Conservation (phyloP, 2,113 vertebrate species). For the Pollimyrus isidori region DNA sequence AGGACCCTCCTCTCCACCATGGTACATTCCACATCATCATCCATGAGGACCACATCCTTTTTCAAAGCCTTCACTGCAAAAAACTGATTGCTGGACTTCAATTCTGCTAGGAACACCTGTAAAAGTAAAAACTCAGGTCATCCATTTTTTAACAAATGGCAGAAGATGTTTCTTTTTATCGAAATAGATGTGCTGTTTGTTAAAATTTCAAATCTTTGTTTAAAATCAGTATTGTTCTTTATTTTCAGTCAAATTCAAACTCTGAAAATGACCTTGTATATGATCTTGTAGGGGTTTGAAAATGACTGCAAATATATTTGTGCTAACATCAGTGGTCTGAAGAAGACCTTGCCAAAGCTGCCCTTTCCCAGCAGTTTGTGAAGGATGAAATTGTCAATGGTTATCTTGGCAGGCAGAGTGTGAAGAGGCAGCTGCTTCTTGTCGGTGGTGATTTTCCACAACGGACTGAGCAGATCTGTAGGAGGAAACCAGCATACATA, state of each 20-base stretch:
- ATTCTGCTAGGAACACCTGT: slow-evolving; percentile 91
- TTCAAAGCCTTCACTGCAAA: slow-evolving; percentile 91
- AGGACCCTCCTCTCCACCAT: slow-evolving; percentile 93
- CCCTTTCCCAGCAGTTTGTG: slow-evolving; percentile 97
- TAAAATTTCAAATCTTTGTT: not conserved
- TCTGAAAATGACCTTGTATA: not conserved
- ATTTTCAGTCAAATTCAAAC: not conserved
- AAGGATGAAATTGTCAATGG: slow-evolving; percentile 75
- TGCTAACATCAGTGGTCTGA: not conserved
- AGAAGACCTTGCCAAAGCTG: slow-evolving; percentile 92
- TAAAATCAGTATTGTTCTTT: not conserved
- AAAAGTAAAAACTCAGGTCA: not conserved
- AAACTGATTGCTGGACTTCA: slow-evolving; percentile 74
- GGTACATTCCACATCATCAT: slow-evolving; percentile 90
- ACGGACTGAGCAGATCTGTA: slow-evolving; percentile 74
- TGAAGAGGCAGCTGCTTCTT: slow-evolving; percentile 52
- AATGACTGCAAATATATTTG: not conserved
- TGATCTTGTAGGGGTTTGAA: not conserved
- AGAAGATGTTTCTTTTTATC: not conserved
- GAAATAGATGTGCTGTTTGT: not conserved
- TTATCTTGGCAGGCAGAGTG: slow-evolving; percentile 62
- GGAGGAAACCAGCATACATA: not conserved
- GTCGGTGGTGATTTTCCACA: slow-evolving; percentile 72
- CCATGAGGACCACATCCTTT: slow-evolving; percentile 97
- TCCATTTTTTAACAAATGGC: not conserved